These are phyloP conservation scores for Caerostris darwini DNA, from an alignment of 1,140 invertebrate species.

Conservation along the genomic window DNA sequence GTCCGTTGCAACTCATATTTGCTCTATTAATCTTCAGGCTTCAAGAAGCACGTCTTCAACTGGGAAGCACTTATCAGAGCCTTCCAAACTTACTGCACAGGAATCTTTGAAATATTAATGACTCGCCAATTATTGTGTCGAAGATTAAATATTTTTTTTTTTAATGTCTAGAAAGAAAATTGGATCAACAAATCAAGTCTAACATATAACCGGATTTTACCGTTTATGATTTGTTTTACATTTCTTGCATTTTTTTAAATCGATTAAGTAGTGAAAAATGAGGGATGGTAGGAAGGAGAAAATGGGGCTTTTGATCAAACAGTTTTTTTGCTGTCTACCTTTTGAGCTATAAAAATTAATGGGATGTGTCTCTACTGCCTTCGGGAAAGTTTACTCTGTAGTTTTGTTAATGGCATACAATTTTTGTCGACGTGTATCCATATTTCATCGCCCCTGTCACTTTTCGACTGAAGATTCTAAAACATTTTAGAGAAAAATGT, in stretches of 20 bases:
- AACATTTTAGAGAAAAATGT: too few relatives aligned
- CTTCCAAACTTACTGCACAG: neutral
- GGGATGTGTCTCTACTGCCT: neutral
- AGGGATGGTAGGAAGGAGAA: neutral
- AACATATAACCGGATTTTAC: neutral
- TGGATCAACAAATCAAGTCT: neutral
- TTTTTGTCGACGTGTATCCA: neutral
- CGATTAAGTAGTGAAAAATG: conserved; percentile 1
- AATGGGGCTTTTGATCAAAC: neutral
- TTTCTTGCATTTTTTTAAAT: neutral
- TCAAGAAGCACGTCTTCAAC: neutral
- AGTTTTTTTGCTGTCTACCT: conserved; percentile 5
- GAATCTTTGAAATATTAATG: conserved; percentile 38
- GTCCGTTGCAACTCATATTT: conserved; percentile 34
- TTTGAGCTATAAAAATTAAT: conserved; percentile 34
- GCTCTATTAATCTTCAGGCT: conserved; percentile 26
- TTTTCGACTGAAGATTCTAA: neutral
- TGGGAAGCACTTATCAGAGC: conserved; percentile 10
- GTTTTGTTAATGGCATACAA: conserved; percentile 30
- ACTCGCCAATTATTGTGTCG: conserved; percentile 39
- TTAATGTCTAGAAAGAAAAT: neutral
- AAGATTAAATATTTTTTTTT: neutral
- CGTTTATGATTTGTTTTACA: neutral
- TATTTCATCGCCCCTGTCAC: neutral
- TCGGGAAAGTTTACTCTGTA: conserved; percentile 17